phyloP scores from a whole-genome alignment of 2,888 invertebrate species.

The Drosophila helvetica region DNA sequence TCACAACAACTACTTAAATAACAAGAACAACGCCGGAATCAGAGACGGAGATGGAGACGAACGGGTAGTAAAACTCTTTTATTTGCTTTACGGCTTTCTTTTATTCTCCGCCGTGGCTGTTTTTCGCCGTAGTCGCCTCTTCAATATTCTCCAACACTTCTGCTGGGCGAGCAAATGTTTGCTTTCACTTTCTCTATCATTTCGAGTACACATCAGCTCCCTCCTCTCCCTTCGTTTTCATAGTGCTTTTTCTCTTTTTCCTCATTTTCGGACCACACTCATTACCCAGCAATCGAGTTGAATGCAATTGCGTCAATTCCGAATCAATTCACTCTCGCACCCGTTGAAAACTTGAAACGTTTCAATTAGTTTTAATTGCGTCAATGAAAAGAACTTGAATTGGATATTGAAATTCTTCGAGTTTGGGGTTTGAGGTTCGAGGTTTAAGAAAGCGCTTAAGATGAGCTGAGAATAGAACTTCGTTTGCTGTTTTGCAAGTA shows the following conservation, averaged over 20 bases:
- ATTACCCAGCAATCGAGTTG: conserved; percentile 54
- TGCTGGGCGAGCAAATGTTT: conserved; percentile 31
- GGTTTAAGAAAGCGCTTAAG: conserved; percentile 21
- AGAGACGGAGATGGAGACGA: too few species aligned
- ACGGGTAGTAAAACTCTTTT: conserved; percentile 13
- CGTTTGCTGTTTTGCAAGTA: conserved; percentile 9
- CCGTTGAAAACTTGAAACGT: conserved; percentile 26
- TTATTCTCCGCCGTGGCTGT: neutral
- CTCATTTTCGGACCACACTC: conserved; percentile 27
- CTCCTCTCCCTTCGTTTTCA: too few species aligned
- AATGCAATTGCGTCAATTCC: conserved; percentile 31
- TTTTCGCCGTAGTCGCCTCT: conserved; percentile 1
- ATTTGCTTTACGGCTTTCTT: conserved; percentile 30
- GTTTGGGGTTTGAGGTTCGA: conserved; percentile 19
- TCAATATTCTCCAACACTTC: conserved; percentile 23
- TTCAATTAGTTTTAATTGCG: conserved; percentile 74
- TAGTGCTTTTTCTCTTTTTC: neutral
- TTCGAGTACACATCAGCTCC: conserved; percentile 19
- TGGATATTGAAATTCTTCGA: conserved; percentile 28
- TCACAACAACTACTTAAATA: conserved; percentile 7
- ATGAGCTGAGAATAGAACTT: conserved; percentile 36
- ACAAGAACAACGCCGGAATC: conserved; percentile 10
- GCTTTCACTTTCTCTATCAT: conserved; percentile 35
- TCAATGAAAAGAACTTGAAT: conserved; percentile 21
- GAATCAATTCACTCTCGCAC: conserved; percentile 8